Conservation (phyloP, 2,797 vertebrate genomes). For the Diceros bicornis region DNA sequence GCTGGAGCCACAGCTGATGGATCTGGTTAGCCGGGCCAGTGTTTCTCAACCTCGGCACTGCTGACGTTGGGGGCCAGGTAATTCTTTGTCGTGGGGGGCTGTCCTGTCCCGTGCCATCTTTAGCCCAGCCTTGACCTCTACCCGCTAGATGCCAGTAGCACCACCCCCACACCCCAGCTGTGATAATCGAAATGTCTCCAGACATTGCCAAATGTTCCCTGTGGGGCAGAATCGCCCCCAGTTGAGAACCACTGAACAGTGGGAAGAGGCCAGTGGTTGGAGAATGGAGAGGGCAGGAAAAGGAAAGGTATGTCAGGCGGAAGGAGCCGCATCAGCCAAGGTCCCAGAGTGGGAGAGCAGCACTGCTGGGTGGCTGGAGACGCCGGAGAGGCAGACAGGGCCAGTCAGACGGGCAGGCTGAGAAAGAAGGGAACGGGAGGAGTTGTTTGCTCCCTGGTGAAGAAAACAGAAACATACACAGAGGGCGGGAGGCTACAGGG, state of each 20-base stretch:
- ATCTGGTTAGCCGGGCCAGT: neutral
- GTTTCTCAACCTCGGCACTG: neutral
- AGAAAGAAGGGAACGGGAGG: slow-evolving; percentile 37
- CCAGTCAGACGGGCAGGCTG: neutral
- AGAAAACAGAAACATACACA: slow-evolving; percentile 64
- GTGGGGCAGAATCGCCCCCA: neutral
- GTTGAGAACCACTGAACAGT: neutral
- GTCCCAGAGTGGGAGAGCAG: neutral
- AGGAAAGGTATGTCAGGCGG: neutral
- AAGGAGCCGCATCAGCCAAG: neutral
- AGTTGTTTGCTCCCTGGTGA: neutral
- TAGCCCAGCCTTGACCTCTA: neutral
- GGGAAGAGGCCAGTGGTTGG: neutral
- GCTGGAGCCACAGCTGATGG: neutral
- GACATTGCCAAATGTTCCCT: neutral
- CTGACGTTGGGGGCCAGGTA: neutral
- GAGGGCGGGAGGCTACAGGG: neutral
- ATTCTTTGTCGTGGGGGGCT: neutral
- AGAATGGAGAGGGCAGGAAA: neutral
- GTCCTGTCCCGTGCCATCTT: neutral
- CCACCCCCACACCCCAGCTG: neutral
- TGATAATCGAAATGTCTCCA: neutral
- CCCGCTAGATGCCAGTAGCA: neutral
- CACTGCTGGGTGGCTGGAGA: neutral
- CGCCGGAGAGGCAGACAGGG: neutral